Base-by-base conservation (phyloP, 2,888 invertebrate species). In the Doris montereyensis region DNA sequence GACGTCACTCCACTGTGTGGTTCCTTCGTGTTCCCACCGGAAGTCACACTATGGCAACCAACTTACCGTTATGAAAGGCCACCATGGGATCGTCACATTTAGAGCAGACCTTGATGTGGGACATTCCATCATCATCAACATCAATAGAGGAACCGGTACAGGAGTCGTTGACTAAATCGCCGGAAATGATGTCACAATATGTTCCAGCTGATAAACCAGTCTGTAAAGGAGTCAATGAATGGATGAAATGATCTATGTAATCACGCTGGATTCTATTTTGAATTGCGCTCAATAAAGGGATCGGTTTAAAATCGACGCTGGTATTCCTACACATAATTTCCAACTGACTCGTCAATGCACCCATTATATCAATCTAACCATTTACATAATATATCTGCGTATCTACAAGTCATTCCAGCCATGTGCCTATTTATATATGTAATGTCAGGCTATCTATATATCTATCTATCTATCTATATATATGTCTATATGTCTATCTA, bases 171-270 rank as follows among this genome's bases (percentile, higher is more conserved):
- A 83, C 83, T 30, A 86, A 84, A 71, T 92, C 90, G 0, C 96
- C 96, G n/a, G 95, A 95, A 84, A 96, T 95, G 26, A 97, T 93
- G 91, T 97, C 97, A 89, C 97, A 97, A 91, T 97, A 97, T 0
- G 86, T 92, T 26, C 97, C 97, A 70, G 94, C 92, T 0, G 95
- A 94, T 41, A 97, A 93, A 79, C 88, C 89, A 90, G 91, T 91
- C 81, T 81, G 5, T 5, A n/a, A n/a, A n/a, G n/a, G n/a, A n/a
- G n/a, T 52, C 8, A 52, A 52, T 52, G 13, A 10, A 8, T 52
- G 52, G 10, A 52, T 13, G 8, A 13, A 10, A 52, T 52, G 13
- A 13, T 10, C 8, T 10, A 52, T 8, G 13, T 10, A 10, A 52
- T 8, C 10, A 52, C 8, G n/a, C n/a, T n/a, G n/a, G n/a, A n/a